Conservation (phyloP, 2,888 invertebrate genomes). For the Pachliopta kotzebuea region DNA sequence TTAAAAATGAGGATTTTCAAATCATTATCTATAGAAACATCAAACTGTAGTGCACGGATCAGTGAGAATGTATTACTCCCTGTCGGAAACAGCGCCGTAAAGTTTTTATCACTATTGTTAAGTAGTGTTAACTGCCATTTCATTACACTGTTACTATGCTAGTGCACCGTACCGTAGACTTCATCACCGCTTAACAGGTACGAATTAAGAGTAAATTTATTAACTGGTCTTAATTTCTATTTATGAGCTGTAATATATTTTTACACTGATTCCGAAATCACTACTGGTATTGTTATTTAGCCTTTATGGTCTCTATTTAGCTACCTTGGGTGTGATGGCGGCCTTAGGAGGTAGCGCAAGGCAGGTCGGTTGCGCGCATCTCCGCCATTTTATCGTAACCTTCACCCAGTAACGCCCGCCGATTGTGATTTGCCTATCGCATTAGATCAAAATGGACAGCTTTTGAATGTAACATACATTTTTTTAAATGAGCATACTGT, state of each 20-base stretch:
- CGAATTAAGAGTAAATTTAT: too few relatives aligned
- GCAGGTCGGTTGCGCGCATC: slow-evolving; percentile 27
- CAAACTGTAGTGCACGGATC: too few relatives aligned
- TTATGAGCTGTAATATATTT: neutral
- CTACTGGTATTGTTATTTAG: slow-evolving; percentile 17
- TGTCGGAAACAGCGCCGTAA: neutral
- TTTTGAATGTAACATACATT: neutral
- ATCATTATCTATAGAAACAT: too few relatives aligned
- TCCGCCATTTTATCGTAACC: slow-evolving; percentile 38
- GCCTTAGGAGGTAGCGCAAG: slow-evolving; percentile 23
- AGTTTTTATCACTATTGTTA: neutral
- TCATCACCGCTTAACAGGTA: too few relatives aligned
- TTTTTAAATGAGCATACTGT: neutral
- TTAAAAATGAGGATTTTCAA: too few relatives aligned
- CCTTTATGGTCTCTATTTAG: slow-evolving; percentile 23
- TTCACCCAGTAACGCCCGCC: slow-evolving; percentile 39
- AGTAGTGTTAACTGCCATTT: neutral
- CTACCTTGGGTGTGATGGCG: slow-evolving; percentile 22
- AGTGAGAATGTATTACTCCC: too few relatives aligned
- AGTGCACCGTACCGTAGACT: too few relatives aligned
- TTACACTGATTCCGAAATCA: slow-evolving; percentile 1
- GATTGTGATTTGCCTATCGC: slow-evolving; percentile 19
- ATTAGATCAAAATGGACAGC: slow-evolving; percentile 21
- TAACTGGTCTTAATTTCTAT: too few relatives aligned
- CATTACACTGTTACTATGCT: too few relatives aligned